Base-by-base conservation (phyloP, 2,113 vertebrate species). In the Sakesphorus luctuosus region DNA sequence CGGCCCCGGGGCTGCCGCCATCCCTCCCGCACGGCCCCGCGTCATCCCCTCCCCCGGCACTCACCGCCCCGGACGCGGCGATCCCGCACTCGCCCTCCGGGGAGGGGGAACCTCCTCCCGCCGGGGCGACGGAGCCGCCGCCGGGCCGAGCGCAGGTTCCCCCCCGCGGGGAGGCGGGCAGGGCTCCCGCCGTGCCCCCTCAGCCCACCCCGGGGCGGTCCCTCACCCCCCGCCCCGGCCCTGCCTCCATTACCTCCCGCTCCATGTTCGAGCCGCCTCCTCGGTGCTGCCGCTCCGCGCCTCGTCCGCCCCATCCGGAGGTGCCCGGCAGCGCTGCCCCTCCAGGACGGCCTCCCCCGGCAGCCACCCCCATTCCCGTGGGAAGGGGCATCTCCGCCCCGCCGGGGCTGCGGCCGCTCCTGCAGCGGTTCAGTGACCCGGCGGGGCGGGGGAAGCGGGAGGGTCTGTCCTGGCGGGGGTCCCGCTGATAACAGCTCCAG, bases 161-260 rank as follows among this genome's bases (percentile, higher is more conserved):
- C 71, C 66, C 66, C 85, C 10, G 58, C 49, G 40, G 75, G 66
- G 75, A 79, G 66, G 58, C n/a, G 85, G 66, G 66, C 38, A 72
- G 56, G 75, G 66, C 65, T 79, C 74, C 74, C 65, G 74, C 76
- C 67, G 81, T 75, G 68, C 78, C 69, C 79, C 9, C 89, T 94
- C 88, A 73, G 83, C 69, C 89, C 89, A 80, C 83, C 78, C 50
- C 83, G 77, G 86, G 82, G 79, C 84, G 84, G 80, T 43, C 78
- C 75, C 76, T 72, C 56, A 46, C 79, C 82, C 83, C 89, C 76
- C 75, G 62, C 72, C 65, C 84, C 44, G 3, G 18, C 33, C 33
- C 86, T 55, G n/a, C 49, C 66, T 76, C 89, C 59, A 5, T 46
- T 68, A 50, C 84, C 75, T 90, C 59, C 58, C 82, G 53, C 92